Conservation (phyloP, 2,113 vertebrate genomes). For the Epinephelus lanceolatus region DNA sequence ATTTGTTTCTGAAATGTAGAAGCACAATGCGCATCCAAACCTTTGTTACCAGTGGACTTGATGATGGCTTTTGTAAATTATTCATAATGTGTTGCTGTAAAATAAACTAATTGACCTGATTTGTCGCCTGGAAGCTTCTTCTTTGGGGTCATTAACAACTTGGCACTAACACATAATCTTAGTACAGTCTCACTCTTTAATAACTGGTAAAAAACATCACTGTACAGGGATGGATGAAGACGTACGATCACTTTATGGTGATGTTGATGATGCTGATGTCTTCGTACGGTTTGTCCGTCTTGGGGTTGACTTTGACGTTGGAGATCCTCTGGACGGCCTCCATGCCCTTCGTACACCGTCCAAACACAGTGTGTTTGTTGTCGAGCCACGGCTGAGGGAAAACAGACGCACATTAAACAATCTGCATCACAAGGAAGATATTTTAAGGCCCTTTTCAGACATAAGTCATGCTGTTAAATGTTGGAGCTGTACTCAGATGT, state of each 20-base stretch:
- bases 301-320: constrained; percentile 97
- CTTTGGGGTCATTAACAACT: background rate
- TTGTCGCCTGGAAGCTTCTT: background rate
- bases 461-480: no score
- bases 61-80: constrained; percentile 81
- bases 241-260: constrained; percentile 89
- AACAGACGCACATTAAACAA: constrained; percentile 2
- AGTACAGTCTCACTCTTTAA: constrained; percentile 17
- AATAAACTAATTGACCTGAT: constrained; percentile 72
- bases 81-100: constrained; percentile 79
- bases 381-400: constrained; percentile 94
- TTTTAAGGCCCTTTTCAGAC: background rate
- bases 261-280: constrained; percentile 99
- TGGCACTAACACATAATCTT: background rate
- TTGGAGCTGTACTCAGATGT: background rate
- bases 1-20: constrained; percentile 61
- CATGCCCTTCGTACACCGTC: constrained; percentile 96
- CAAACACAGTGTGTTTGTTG: constrained; percentile 99
- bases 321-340: constrained; percentile 98
- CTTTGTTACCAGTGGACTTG: constrained; percentile 76
- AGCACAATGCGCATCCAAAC: constrained; percentile 73
- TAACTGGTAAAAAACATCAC: constrained; percentile 36
- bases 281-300: constrained; percentile 98
- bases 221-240: constrained; percentile 19
- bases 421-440: background rate